Percentiles rank a stretch among this genome's conserved stretches.
phyloP scores from a whole-genome alignment of 2,888 invertebrate genomes.

The Eueremaeus valkanovi region DNA sequence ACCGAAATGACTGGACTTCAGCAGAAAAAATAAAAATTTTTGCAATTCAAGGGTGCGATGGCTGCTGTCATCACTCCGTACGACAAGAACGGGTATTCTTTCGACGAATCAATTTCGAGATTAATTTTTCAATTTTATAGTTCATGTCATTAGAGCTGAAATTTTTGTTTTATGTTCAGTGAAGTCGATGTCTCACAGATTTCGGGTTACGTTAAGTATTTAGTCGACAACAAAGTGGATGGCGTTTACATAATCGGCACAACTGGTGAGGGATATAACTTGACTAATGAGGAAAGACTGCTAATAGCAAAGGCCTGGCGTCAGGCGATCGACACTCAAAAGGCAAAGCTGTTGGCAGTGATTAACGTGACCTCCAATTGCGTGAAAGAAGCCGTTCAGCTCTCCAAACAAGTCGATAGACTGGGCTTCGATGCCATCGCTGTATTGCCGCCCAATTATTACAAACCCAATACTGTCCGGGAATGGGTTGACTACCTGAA shows the following conservation, averaged over 20 bases:
- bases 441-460: conserved; percentile 71
- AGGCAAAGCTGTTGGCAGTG: conserved; percentile 63
- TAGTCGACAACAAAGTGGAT: conserved; percentile 61
- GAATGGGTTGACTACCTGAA: conserved; percentile 66
- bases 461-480: conserved; percentile 62
- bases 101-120: not conserved
- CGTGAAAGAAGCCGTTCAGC: conserved; percentile 43
- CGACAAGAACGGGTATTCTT: conserved; percentile 58
- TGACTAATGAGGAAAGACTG: conserved; percentile 67
- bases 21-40: conserved; percentile 10
- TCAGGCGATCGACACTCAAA: conserved; percentile 55
- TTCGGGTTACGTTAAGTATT: conserved; percentile 63
- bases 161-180: conserved; percentile 46
- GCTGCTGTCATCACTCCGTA: conserved; percentile 70
- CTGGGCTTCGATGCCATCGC: conserved; percentile 65
- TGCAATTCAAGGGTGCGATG: conserved; percentile 61
- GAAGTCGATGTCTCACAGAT: conserved; percentile 58
- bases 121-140: not conserved
- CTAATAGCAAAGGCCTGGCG: conserved; percentile 60
- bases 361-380: conserved; percentile 53
- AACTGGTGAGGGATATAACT: conserved; percentile 67
- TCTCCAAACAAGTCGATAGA: conserved; percentile 66
- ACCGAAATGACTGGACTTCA: not conserved
- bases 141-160: conserved; percentile 21
- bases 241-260: conserved; percentile 71